These are phyloP conservation scores for Phrynosoma blainvillii DNA, from an alignment of 2,113 vertebrate genomes.

Conservation along the genomic window DNA sequence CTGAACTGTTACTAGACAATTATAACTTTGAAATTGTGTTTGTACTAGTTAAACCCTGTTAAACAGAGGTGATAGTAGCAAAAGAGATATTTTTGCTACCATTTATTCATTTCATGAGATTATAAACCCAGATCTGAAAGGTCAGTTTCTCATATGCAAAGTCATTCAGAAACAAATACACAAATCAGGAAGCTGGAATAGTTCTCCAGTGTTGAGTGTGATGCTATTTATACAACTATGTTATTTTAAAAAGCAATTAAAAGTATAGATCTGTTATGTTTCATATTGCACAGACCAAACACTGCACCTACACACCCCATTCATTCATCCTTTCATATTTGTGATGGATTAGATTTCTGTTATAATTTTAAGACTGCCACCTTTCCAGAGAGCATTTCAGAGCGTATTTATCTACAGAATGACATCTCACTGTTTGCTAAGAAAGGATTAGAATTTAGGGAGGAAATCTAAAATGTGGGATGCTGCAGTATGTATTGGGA, in stretches of 20 bases:
- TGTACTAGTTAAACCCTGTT: neutral
- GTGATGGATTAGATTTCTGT: constrained; percentile 26
- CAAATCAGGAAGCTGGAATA: constrained; percentile 64
- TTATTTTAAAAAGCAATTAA: constrained; percentile 6
- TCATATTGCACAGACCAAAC: constrained; percentile 34
- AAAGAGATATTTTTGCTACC: neutral
- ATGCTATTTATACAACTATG: constrained; percentile 48
- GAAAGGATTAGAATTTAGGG: neutral
- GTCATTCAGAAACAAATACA: no score
- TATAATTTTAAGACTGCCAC: neutral
- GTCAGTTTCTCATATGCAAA: no score
- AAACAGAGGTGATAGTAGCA: neutral
- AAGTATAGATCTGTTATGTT: neutral
- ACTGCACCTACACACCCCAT: constrained; percentile 23
- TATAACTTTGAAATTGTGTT: neutral
- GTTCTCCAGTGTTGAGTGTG: constrained; percentile 13
- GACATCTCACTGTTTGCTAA: constrained; percentile 35
- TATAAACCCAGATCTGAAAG: neutral
- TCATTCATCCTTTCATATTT: constrained; percentile 17
- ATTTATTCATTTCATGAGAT: neutral
- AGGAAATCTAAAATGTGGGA: constrained; percentile 30
- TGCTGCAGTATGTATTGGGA: constrained; percentile 31
- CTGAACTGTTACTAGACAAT: constrained; percentile 35
- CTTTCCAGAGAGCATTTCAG: neutral
- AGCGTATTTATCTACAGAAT: constrained; percentile 32